Conservation (phyloP, 2,888 invertebrate genomes). For the Chesias legatella region DNA sequence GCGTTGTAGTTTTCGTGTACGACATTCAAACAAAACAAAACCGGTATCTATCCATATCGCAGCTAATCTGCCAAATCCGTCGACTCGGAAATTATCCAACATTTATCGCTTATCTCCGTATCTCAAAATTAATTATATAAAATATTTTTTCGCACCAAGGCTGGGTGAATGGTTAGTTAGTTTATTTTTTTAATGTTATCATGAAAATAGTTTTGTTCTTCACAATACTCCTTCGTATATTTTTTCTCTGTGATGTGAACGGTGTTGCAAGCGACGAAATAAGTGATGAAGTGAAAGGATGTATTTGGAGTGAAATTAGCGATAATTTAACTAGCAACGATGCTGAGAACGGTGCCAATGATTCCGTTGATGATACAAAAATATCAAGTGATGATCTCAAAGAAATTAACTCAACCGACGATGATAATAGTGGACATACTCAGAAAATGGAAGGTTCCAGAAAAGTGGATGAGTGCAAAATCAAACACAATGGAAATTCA, state of each 20-base stretch:
- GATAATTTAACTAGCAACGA: neutral
- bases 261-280: neutral
- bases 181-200: slow-evolving; percentile 11
- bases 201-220: slow-evolving; percentile 10
- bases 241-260: slow-evolving; percentile 1
- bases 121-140: slow-evolving; percentile 4
- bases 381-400: too few species aligned
- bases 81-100: slow-evolving; percentile 2
- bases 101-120: slow-evolving; percentile 5
- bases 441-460: too few species aligned
- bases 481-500: neutral
- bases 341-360: neutral
- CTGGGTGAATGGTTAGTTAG: neutral
- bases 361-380: too few species aligned
- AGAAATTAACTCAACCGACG: too few species aligned
- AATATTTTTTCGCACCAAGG: slow-evolving; percentile 1
- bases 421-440: too few species aligned
- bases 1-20: too few species aligned
- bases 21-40: too few species aligned
- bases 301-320: neutral
- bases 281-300: neutral
- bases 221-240: slow-evolving; percentile 3
- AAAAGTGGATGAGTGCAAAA: neutral
- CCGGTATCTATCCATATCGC: too few species aligned
- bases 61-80: too few species aligned